Evolutionary conservation across 1,140 invertebrate species (phyloP).

Genomic region (Drosophila truncata): DNA sequence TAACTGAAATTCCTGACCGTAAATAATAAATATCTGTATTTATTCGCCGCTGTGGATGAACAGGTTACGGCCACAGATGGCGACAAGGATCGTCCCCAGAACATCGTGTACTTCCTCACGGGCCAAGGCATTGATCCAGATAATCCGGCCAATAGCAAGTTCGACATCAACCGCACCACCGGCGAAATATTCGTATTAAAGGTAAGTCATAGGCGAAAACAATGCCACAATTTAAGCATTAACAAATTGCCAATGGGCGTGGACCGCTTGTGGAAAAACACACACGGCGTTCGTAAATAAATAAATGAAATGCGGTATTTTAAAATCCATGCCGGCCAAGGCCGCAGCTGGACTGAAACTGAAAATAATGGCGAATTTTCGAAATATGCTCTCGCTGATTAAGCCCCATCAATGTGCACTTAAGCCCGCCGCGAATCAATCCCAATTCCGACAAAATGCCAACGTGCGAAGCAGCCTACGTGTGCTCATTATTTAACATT

Average conservation of each 20-base stretch:
- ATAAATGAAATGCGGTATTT: constrained; percentile 39
- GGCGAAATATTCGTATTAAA: constrained; percentile 97
- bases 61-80: constrained; percentile 98
- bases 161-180: constrained; percentile 97
- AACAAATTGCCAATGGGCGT: constrained; percentile 62
- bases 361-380: constrained; percentile 57
- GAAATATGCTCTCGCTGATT: constrained; percentile 66
- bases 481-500: constrained; percentile 74
- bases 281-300: constrained; percentile 33
- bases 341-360: constrained; percentile 45
- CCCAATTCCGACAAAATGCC: constrained; percentile 30
- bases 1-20: constrained; percentile 5
- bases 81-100: constrained; percentile 96
- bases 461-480: constrained; percentile 53
- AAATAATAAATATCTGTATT: constrained; percentile 40
- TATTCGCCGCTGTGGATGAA: constrained; percentile 31
- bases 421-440: constrained; percentile 48
- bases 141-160: constrained; percentile 97
- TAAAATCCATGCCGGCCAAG: constrained; percentile 45
- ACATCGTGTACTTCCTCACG: constrained; percentile 98
- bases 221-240: constrained; percentile 62
- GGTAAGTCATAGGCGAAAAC: constrained; percentile 87
- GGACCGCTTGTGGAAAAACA: background rate
- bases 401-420: constrained; percentile 67
- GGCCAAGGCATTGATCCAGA: constrained; percentile 98